Evolutionary conservation across 2,113 vertebrate species (phyloP).

Genomic region (Rhagologus leucostigma): DNA sequence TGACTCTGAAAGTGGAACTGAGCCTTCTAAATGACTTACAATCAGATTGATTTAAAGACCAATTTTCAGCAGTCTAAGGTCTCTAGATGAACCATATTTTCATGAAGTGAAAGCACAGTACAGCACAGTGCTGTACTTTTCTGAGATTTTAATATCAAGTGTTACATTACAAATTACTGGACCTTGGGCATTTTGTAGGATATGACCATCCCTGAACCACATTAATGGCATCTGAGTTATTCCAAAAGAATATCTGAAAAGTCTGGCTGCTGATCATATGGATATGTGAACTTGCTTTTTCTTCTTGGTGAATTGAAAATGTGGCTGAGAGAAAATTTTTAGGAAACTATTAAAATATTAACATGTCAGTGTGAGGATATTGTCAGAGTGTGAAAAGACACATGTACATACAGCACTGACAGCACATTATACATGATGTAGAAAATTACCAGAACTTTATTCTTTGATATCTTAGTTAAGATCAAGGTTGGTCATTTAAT

Average conservation of each 20-base stretch:
- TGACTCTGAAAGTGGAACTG: background rate
- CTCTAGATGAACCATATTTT: background rate
- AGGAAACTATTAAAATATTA: background rate
- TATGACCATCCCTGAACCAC: background rate
- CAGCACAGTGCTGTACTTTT: background rate
- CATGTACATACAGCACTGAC: fast-evolving
- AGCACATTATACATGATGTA: background rate
- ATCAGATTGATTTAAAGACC: background rate
- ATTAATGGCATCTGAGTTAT: background rate
- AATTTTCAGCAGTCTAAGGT: background rate
- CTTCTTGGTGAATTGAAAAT: background rate
- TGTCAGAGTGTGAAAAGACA: background rate
- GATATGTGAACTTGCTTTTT: background rate
- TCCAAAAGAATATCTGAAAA: background rate
- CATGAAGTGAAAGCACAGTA: background rate
- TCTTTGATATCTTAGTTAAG: background rate
- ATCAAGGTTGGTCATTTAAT: background rate
- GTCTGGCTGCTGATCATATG: background rate
- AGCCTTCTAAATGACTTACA: background rate
- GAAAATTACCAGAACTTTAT: background rate
- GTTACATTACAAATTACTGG: background rate
- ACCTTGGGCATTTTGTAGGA: background rate
- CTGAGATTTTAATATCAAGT: background rate
- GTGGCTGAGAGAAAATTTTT: background rate
- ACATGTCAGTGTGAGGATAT: background rate